A percentile compares a stretch with the other conserved stretches of the same genome.
Evolutionary conservation across 1,140 invertebrate species (phyloP).

Genomic region (Trichogramma pretiosum): DNA sequence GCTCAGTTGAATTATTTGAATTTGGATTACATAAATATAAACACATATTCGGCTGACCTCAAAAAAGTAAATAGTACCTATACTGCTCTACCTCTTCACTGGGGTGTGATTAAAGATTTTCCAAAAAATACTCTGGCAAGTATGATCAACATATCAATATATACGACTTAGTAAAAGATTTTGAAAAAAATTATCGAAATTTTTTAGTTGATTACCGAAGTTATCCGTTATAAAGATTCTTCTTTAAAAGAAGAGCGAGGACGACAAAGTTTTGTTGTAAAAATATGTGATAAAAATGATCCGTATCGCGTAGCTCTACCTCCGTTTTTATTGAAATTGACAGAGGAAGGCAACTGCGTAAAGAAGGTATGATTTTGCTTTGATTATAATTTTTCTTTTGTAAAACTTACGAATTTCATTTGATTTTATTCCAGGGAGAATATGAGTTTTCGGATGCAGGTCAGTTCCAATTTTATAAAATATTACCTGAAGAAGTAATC

Average conservation of each 20-base stretch:
- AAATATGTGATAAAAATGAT: background rate
- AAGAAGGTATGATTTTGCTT: background rate
- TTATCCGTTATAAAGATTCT: too few species aligned
- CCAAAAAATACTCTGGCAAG: background rate
- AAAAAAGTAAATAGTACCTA: background rate
- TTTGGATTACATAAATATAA: background rate
- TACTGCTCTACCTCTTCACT: background rate
- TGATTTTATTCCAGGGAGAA: background rate
- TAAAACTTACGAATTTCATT: background rate
- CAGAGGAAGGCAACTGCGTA: background rate
- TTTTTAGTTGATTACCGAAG: too few species aligned
- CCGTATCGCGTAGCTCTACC: background rate
- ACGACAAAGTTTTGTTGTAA: background rate
- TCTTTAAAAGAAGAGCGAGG: too few species aligned
- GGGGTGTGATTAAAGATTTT: background rate
- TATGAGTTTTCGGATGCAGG: constrained; percentile 1
- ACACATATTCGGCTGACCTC: background rate
- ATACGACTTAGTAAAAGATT: too few species aligned
- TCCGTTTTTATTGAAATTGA: background rate
- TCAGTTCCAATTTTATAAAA: background rate
- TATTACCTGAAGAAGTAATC: background rate
- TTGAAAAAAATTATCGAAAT: too few species aligned
- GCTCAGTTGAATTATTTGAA: background rate
- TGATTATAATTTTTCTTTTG: background rate
- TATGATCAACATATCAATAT: too few species aligned